phyloP scores from a whole-genome alignment of 2,797 vertebrate genomes.

The Arvicola amphibius region DNA sequence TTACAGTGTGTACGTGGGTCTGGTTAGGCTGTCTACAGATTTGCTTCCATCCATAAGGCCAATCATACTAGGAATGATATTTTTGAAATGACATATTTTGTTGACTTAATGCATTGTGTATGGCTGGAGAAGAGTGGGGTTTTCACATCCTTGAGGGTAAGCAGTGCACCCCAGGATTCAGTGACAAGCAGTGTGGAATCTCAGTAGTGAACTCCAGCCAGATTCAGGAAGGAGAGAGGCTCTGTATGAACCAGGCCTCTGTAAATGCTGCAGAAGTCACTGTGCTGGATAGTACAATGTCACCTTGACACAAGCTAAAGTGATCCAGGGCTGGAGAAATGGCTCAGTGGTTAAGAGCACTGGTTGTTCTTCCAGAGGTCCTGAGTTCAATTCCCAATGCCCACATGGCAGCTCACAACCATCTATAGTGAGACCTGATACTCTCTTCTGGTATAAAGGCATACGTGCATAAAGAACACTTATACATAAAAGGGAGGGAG shows the following conservation, averaged over 20 bases:
- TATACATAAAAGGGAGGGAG: no score
- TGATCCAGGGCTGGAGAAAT: background rate
- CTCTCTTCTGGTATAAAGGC: no score
- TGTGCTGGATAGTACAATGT: background rate
- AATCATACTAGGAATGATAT: slow-evolving; percentile 13
- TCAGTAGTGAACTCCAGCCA: background rate
- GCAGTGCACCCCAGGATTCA: background rate
- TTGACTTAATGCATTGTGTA: background rate
- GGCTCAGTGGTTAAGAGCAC: no score
- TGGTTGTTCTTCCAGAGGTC: no score
- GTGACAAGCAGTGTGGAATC: slow-evolving; percentile 2
- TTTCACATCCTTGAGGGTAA: background rate
- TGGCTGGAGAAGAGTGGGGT: no score
- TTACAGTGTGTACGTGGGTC: background rate
- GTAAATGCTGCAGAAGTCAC: background rate
- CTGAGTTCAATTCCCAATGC: no score
- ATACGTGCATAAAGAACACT: no score
- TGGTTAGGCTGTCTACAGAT: slow-evolving; percentile 16
- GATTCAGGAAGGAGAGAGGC: background rate
- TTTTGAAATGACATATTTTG: slow-evolving; percentile 41
- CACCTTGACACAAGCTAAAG: background rate
- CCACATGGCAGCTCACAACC: no score
- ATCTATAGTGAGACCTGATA: no score
- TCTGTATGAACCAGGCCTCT: background rate
- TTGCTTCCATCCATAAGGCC: background rate